Conservation (phyloP, 92 coral and sea anemone genomes). For the Meandrina meandrites region DNA sequence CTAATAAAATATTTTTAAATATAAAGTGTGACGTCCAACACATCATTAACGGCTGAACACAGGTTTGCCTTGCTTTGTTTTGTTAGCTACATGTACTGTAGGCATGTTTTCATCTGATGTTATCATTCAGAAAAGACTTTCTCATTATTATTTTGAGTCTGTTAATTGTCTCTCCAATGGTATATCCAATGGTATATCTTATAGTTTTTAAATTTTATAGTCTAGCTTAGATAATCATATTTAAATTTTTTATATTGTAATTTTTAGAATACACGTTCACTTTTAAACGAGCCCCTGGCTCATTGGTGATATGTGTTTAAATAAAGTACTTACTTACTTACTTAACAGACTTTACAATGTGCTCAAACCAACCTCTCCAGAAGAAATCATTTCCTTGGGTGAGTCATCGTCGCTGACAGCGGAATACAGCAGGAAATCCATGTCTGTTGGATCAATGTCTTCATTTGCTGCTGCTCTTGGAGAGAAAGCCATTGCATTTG, state of each 20-base stretch:
- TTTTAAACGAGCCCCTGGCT: too few species aligned
- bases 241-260: too few species aligned
- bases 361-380: slow-evolving; percentile 77
- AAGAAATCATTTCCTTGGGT: slow-evolving; percentile 78
- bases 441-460: slow-evolving; percentile 70
- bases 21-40: not conserved
- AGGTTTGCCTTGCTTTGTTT: not conserved
- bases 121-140: not conserved
- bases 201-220: too few species aligned
- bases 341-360: slow-evolving; percentile 68
- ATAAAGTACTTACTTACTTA: too few species aligned
- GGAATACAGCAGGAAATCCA: slow-evolving; percentile 69
- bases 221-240: too few species aligned
- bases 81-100: not conserved
- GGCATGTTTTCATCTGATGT: not conserved
- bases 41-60: not conserved
- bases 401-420: slow-evolving; percentile 74
- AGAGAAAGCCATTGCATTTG: slow-evolving; percentile 87
- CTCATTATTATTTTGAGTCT: not conserved
- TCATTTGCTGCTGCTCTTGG: slow-evolving; percentile 96
- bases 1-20: not conserved
- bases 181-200: too few species aligned
- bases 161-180: not conserved
- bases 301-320: too few species aligned
- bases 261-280: too few species aligned